Evolutionary conservation across 2,888 invertebrate genomes (phyloP), one percentile per base, ranked within the genome.

Genomic region (Norana najaformis): DNA sequence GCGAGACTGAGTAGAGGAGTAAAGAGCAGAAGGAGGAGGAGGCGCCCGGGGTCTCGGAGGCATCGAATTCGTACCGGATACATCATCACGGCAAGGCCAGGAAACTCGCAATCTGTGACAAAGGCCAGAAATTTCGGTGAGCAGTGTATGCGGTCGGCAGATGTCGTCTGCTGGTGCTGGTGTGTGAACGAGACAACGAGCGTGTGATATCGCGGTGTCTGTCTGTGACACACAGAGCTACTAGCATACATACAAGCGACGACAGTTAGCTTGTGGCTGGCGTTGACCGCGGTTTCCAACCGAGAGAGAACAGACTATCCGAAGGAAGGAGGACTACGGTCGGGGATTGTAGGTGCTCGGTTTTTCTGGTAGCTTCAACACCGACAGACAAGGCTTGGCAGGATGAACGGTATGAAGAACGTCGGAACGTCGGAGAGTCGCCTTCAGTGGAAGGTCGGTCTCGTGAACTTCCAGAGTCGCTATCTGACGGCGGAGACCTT

Each of bases 401-500:
- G 35, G 18, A 85, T 85, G 85, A 85, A 85, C 11, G 85, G 85
- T 36, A 34, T 85, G 35, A 85, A 85, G 85, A 85, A 85, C 36
- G 53, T 16, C 16, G 85, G 36, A 37, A 37, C 36, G 36, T 8
- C 35, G 20, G 37, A 85, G 18, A 1, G 23, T 36, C 89, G 89
- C 23, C 89, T 91, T 35, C 92, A 93, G 83, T 98, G 98, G 98
- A 97, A 97, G 93, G 97, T 99, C 93, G 99, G 99, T 20, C 96
- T 99, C 91, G 97, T 98, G 95, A 99, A 98, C 96, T 97, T 97
- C 91, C 96, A 96, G 92, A 92, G 93, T 89, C 97, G 97, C 94
- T 99, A 99, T 95, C 96, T 99, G 95, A 99, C 99, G 18, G 99
- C 98, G 0, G 99, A 99, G 96, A 98, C 98, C 89, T 99, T 99